A percentile compares a stretch with the other conserved stretches of the same genome.
Conservation (phyloP, 2,888 invertebrate genomes). For the Sesamia inferens region DNA sequence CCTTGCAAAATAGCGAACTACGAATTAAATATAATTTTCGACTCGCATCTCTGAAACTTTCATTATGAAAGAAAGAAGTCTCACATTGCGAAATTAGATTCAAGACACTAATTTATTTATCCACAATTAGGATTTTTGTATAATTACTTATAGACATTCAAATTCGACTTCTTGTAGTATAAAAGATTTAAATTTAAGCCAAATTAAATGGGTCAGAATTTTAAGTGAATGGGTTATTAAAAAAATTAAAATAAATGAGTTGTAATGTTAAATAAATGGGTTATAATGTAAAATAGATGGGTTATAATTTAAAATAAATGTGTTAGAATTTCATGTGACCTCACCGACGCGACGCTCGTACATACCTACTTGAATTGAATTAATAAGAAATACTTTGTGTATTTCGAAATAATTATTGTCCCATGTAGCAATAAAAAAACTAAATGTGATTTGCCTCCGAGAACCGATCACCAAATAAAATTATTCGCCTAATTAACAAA, state of each 20-base stretch:
- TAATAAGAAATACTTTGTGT: neutral
- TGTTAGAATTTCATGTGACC: neutral
- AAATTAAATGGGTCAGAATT: constrained; percentile 8
- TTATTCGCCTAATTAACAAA: neutral
- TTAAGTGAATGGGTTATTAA: too few species aligned
- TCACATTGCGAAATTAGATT: constrained; percentile 57
- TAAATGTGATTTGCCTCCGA: neutral
- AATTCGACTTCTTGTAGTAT: constrained; percentile 11
- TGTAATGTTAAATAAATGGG: neutral
- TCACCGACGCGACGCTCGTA: neutral
- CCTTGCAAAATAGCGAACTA: constrained; percentile 29
- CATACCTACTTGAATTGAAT: neutral
- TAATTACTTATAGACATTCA: constrained; percentile 39
- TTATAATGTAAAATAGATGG: neutral
- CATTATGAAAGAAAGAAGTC: constrained; percentile 61
- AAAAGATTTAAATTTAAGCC: constrained; percentile 42
- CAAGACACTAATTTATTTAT: constrained; percentile 65
- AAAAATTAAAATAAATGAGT: neutral
- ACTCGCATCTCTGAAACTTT: constrained; percentile 54
- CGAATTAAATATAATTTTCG: constrained; percentile 51
- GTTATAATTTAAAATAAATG: neutral
- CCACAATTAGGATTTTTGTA: constrained; percentile 52
- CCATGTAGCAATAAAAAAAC: too few species aligned
- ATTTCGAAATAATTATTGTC: neutral
- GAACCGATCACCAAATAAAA: neutral